Evolutionary conservation across 2,888 invertebrate species (phyloP).

Genomic region (Alloplasta piceator): DNA sequence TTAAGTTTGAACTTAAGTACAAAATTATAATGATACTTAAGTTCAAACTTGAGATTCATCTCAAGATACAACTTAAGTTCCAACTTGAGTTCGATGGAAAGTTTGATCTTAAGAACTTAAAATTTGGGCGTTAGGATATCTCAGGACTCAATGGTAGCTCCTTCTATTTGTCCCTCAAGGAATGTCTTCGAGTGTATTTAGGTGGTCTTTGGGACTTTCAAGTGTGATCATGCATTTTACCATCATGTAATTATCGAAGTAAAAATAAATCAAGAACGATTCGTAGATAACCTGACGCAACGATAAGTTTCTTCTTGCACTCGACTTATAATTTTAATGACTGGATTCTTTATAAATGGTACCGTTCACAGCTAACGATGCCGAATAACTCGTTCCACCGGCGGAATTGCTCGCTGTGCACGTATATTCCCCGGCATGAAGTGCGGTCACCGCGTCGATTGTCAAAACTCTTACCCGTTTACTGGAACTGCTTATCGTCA

Average conservation of each 20-base stretch:
- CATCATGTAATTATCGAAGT: neutral
- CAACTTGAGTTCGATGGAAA: too few species aligned
- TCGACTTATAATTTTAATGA: slow-evolving; percentile 13
- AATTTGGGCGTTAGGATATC: too few species aligned
- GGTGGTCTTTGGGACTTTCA: too few species aligned
- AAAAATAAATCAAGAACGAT: slow-evolving; percentile 21
- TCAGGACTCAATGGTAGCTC: too few species aligned
- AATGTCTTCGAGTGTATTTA: too few species aligned
- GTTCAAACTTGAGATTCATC: too few species aligned
- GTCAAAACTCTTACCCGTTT: slow-evolving; percentile 84
- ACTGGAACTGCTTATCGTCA: slow-evolving; percentile 84
- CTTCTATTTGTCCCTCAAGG: too few species aligned
- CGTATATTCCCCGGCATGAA: slow-evolving; percentile 85
- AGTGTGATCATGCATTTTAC: too few species aligned
- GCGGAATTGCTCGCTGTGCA: slow-evolving; percentile 85
- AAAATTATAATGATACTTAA: too few species aligned
- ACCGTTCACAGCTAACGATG: slow-evolving; percentile 85
- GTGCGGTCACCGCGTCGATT: slow-evolving; percentile 84
- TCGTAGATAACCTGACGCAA: slow-evolving; percentile 60
- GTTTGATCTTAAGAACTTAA: too few species aligned
- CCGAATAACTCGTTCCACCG: slow-evolving; percentile 83
- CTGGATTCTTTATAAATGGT: slow-evolving; percentile 20
- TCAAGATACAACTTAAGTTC: too few species aligned
- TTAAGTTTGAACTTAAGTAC: too few species aligned
- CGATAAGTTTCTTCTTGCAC: slow-evolving; percentile 1